Evolutionary conservation across 2,888 invertebrate species (phyloP), one percentile per base, ranked within the genome.

Genomic region (Leucophora obtusa): DNA sequence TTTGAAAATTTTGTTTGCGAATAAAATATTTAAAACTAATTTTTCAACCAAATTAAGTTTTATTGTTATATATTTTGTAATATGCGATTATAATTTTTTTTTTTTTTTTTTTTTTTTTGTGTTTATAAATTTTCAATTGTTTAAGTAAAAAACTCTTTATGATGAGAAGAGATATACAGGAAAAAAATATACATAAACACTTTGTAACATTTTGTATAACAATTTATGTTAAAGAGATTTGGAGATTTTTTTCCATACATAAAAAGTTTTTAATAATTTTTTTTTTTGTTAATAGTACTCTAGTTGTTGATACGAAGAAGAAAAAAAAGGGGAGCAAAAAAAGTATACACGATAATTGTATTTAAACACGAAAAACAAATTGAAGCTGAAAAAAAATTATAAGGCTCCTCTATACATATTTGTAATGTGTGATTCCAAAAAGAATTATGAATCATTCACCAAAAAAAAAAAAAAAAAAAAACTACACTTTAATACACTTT

Each of bases 361-460:
- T 56, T 59, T 24, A 50, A 60, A 63, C 62, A 68, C 54, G 75
- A 75, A 75, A 71, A 71, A 75, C 38, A 71, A 71, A 59, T 50
- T 17, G 3, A 50, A 51, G 14, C 24, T 66, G 28, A 28, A 54
- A 54, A 33, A 51, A 60, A 63, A 33, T 58, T 50, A 76, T 51
- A 65, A 66, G 43, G 28, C 68, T 69, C 53, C 28, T 28, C 28
- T 28, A 6, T 4, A 3, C 21, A n/a, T 28, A 28, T 56, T 56
- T 71, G 60, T 77, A 73, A 77, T 73, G 63, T 77, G 63, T 69
- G 72, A 77, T 73, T 77, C 73, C 69, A 73, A 73, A 71, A 81
- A 77, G 65, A 81, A 73, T 60, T 73, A 77, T 81, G 81, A 81
- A 81, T 81, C 81, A 81, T 81, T 50, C 77, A 73, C 11, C 38